Evolutionary conservation across 2,888 invertebrate genomes (phyloP).

Genomic region (Ptilodon capucinus): DNA sequence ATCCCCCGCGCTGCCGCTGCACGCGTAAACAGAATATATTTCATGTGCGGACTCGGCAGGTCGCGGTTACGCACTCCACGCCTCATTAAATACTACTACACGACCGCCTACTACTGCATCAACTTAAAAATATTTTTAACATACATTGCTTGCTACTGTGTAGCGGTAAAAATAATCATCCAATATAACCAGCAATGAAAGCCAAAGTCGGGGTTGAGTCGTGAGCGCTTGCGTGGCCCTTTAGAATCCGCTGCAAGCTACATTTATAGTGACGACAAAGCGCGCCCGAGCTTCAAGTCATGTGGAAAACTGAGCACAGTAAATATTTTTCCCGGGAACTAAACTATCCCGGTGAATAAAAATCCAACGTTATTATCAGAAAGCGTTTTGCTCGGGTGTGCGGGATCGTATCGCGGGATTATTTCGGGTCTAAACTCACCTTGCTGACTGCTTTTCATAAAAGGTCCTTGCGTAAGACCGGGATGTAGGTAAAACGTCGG

Average conservation of each 20-base stretch:
- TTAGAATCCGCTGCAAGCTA: conserved; percentile 12
- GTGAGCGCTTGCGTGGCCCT: not conserved
- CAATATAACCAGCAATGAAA: conserved; percentile 16
- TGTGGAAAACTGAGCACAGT: conserved; percentile 37
- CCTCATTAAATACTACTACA: conserved; percentile 14
- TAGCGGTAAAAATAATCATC: not conserved
- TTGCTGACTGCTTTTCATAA: conserved; percentile 8
- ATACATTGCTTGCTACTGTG: conserved; percentile 2
- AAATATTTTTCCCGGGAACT: conserved; percentile 17
- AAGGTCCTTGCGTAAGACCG: conserved; percentile 2
- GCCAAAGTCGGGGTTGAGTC: conserved; percentile 9
- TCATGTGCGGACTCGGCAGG: conserved; percentile 10
- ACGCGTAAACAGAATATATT: conserved; percentile 13
- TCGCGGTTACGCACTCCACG: conserved; percentile 3
- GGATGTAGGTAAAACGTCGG: conserved; percentile 4
- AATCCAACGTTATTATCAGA: conserved; percentile 24
- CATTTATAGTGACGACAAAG: conserved; percentile 12
- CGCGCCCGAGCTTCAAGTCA: conserved; percentile 22
- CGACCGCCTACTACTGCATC: not conserved
- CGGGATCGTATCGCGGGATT: conserved; percentile 16
- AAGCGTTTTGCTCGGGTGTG: conserved; percentile 12
- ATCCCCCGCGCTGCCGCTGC: conserved; percentile 7
- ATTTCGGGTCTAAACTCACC: conserved; percentile 11
- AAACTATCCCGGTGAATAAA: conserved; percentile 37
- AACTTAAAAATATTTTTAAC: not conserved